A percentile compares a stretch with the other conserved stretches of the same genome.
Conservation (phyloP, 2,888 invertebrate species). For the Drosophila mayaguana region DNA sequence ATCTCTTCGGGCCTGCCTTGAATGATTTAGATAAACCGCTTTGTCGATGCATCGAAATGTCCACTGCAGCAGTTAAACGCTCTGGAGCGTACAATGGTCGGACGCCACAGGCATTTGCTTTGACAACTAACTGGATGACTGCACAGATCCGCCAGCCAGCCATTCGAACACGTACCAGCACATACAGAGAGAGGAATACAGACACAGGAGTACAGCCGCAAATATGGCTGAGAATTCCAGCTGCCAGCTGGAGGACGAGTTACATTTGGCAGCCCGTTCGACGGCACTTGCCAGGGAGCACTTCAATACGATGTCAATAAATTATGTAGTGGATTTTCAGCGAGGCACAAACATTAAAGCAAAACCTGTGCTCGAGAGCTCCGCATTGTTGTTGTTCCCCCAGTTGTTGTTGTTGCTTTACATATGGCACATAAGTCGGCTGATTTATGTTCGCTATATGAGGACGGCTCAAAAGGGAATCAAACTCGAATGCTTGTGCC, state of each 20-base stretch:
- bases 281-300: slow-evolving; percentile 49
- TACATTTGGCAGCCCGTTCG: slow-evolving; percentile 53
- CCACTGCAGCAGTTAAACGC: slow-evolving; percentile 46
- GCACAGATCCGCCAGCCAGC: neutral
- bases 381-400: slow-evolving; percentile 1
- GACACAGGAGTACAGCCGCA: slow-evolving; percentile 23
- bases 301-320: slow-evolving; percentile 69
- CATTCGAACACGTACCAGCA: neutral
- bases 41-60: slow-evolving; percentile 34
- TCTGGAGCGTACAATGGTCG: slow-evolving; percentile 32
- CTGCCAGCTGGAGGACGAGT: slow-evolving; percentile 57
- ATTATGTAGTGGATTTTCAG: slow-evolving; percentile 76
- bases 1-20: slow-evolving; percentile 15
- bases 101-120: slow-evolving; percentile 59
- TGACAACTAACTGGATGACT: slow-evolving; percentile 50
- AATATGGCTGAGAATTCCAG: slow-evolving; percentile 49
- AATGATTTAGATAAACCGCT: slow-evolving; percentile 44
- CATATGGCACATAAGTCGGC: slow-evolving; percentile 65
- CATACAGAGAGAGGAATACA: slow-evolving; percentile 6
- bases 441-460: slow-evolving; percentile 76
- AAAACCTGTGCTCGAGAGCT: slow-evolving; percentile 43
- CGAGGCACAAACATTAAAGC: slow-evolving; percentile 38
- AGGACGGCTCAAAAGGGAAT: slow-evolving; percentile 54
- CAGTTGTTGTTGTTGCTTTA: slow-evolving; percentile 31
- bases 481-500: slow-evolving; percentile 40